Percentiles rank a stretch among this genome's conserved stretches.
Evolutionary conservation across 2,888 invertebrate species (phyloP).

Genomic region (Drosophila lutescens): DNA sequence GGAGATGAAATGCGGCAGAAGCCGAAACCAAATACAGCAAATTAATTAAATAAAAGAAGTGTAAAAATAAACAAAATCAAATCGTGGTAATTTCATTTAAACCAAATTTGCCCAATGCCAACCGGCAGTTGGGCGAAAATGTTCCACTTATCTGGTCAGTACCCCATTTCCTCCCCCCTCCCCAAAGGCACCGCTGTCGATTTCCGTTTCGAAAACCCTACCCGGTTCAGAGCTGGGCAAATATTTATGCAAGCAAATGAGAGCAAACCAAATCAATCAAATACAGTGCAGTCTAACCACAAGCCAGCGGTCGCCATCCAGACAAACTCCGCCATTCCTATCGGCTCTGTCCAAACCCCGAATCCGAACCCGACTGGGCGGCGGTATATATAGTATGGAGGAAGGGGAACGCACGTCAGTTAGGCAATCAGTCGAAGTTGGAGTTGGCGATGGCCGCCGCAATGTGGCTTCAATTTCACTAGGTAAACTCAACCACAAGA

Average conservation of each 20-base stretch:
- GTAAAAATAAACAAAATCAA: conserved; percentile 60
- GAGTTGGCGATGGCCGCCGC: conserved; percentile 38
- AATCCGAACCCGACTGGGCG: background rate
- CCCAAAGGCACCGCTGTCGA: conserved; percentile 3
- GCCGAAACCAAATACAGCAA: conserved; percentile 53
- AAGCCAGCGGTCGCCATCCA: conserved; percentile 53
- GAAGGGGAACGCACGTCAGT: conserved; percentile 29
- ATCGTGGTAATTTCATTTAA: conserved; percentile 61
- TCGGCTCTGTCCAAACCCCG: background rate
- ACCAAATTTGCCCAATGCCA: conserved; percentile 34
- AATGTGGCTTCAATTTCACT: conserved; percentile 57
- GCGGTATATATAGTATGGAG: background rate
- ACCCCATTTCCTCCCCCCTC: background rate
- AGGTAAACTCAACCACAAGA: conserved; percentile 54
- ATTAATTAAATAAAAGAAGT: conserved; percentile 70
- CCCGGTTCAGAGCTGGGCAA: conserved; percentile 34
- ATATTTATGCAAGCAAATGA: conserved; percentile 71
- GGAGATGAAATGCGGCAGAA: conserved; percentile 24
- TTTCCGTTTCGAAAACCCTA: conserved; percentile 9
- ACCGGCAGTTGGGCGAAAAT: conserved; percentile 1
- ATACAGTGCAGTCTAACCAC: conserved; percentile 60
- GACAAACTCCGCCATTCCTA: conserved; percentile 37
- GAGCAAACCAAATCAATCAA: conserved; percentile 69
- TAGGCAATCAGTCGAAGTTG: conserved; percentile 50
- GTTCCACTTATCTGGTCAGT: conserved; percentile 34